Base-by-base conservation (phyloP, 2,888 invertebrate genomes). In the Agrotis exclamationis region DNA sequence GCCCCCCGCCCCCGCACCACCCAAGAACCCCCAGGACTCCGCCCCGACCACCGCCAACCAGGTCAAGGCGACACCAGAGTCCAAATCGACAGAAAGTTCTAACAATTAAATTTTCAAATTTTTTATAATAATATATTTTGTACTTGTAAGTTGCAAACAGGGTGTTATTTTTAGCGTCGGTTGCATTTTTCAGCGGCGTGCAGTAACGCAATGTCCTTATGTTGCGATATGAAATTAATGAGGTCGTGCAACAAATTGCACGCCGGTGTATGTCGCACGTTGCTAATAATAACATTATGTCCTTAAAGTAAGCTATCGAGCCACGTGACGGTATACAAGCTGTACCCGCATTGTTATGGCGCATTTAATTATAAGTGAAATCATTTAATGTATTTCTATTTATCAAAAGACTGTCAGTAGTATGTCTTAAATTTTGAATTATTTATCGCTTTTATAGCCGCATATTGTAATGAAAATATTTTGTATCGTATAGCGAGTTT, bases 21-120 rank as follows among this genome's bases (percentile, higher is more conserved):
- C 88, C 14, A 74, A 81, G 18, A 87, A 83, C 85, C 69, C 80
- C 28, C 80, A 88, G 60, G 83, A 84, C 20, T 80, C 86, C 33
- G 75, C 90, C 64, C 93, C 94, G 70, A 90, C 93, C 82, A 94
- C 93, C 82, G 76, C 91, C 73, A 88, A 88, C 71, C 87, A 87
- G 64, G 91, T 94, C 70, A 95, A 94, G 67, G 78, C 94, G 18
- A 94, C 95, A 50, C 95, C 95, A 20, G 94, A 95, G 84, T 90
- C 90, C 0, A 95, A 95, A 76, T 94, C 96, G 2, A 86, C 88
- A 24, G 90, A 89, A 76, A 85, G 89, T 83, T 79, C 87, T 63
- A 80, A 87, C 58, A 73, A 86, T 72, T 84, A 83, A 84, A 63
- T 70, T 33, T 20, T 53, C 20, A 33, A n/a, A n/a, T 60, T 72